Conservation (phyloP, 2,113 vertebrate species). For the Bos taurus region ARS-UCD2.0 NC_037354.1:13058001-13058500, state of each 20-base stretch:
- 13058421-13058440: not conserved
- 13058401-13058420: not conserved
- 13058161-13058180: not conserved
- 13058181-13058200: not conserved
- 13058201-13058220: no score
- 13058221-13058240: no score
- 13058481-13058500: not conserved
- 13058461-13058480: slow-evolving; percentile 17
- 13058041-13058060: not conserved
- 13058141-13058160: not conserved
- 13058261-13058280: not conserved
- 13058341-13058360: not conserved
- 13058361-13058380: not conserved
- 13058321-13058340: not conserved
- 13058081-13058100: not conserved
- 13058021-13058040: not conserved
- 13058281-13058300: not conserved
- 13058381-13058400: not conserved
- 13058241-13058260: not conserved
- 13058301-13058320: not conserved
- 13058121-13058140: not conserved
- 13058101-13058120: not conserved
- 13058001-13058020: not conserved
- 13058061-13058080: not conserved
- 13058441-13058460: slow-evolving; percentile 21